Base-by-base conservation (phyloP, 2,113 vertebrate species). In the Dermatemys mawii region DNA sequence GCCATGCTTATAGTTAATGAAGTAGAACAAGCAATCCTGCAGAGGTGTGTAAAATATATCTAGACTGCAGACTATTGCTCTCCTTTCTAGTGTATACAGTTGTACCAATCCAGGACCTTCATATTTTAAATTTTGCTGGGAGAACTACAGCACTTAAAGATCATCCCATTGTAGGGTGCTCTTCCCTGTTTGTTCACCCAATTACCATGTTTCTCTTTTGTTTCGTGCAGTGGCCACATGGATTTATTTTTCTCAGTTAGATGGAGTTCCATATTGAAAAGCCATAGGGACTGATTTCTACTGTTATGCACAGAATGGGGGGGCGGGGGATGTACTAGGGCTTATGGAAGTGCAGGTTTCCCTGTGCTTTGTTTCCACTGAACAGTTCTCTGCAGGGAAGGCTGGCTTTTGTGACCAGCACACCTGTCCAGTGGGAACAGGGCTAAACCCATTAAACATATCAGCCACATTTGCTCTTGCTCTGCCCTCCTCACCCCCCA, bases 41-140 rank as follows among this genome's bases (percentile, higher is more conserved):
- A 21, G 76, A 80, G 86, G 75, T 83, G 17, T 57, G 75, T 70
- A 78, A 75, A 70, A 35, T 44, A 7, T 22, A 81, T 54, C 82
- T 41, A 10, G 2, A 6, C 57, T 76, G 11, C 6, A 14, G 41
- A 3, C 35, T 0, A 2, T 13, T 76, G 41, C 41, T 16, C 46
- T 70, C 17, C 67, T 41, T 92, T 2, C 84, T 24, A 32, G 12
- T 51, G 75, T 55, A 26, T 5, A 6, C 21, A 50, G 26, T 50
- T 4, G 29, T 67, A 11, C 13, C 53, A 41, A 73, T 73, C 2
- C 26, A 12, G 2, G 29, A 51, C 35, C 78, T 49, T 3, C 2
- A 38, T 51, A 14, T 80, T 91, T 63, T 49, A 11, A 67, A 87
- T 49, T 79, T 78, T 83, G 51, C 90, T 89, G 90, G 92, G 86